Conservation (phyloP, 2,888 invertebrate genomes). For the Luperina nickerlii region DNA sequence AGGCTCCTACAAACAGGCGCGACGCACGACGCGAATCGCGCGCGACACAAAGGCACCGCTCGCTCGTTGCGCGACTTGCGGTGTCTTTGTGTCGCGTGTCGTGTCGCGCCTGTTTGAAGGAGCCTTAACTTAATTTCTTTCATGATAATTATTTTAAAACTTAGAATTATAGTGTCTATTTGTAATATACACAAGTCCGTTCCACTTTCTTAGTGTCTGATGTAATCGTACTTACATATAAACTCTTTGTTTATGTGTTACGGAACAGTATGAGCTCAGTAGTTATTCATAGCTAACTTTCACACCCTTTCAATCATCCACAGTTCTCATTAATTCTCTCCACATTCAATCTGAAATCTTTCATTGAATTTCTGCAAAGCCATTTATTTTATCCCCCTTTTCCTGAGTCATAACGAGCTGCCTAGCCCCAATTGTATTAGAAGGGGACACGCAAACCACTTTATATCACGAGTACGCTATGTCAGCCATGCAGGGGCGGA, state of each 20-base stretch:
- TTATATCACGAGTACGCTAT: constrained; percentile 7
- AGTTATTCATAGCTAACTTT: not conserved
- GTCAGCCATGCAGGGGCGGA: not conserved
- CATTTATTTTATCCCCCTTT: constrained; percentile 22
- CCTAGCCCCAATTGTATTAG: constrained; percentile 23
- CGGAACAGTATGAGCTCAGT: not conserved
- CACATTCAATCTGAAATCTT: constrained; percentile 18
- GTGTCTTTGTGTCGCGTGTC: too few species aligned
- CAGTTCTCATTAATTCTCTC: not conserved
- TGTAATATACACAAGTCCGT: not conserved
- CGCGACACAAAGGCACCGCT: too few species aligned
- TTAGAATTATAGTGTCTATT: too few species aligned
- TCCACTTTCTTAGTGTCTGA: not conserved
- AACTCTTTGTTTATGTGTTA: not conserved
- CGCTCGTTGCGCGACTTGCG: too few species aligned
- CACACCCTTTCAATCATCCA: not conserved
- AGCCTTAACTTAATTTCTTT: not conserved
- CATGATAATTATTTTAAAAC: not conserved
- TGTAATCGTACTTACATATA: not conserved
- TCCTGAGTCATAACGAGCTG: constrained; percentile 33
- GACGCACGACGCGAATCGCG: too few species aligned
- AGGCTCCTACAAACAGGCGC: too few species aligned
- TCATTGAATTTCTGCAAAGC: constrained; percentile 12
- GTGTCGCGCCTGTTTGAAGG: too few species aligned
- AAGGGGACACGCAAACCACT: constrained; percentile 43